Conservation (phyloP, 1,140 invertebrate species). For the Solenopsis invicta region DNA sequence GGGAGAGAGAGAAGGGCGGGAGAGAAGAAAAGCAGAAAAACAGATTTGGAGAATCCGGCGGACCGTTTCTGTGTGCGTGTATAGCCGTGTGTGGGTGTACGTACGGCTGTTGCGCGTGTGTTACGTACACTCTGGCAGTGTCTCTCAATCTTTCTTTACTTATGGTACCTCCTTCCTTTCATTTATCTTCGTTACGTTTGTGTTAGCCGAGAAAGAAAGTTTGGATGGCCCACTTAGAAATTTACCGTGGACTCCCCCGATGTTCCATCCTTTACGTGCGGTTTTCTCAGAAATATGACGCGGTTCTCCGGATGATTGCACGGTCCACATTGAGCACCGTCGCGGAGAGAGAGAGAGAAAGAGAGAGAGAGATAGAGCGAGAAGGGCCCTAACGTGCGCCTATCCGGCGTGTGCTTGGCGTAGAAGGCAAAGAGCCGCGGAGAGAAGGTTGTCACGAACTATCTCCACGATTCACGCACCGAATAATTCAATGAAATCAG, state of each 20-base stretch:
- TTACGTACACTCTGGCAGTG: slow-evolving; percentile 20
- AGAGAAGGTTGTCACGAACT: slow-evolving; percentile 69
- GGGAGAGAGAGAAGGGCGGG: slow-evolving; percentile 8
- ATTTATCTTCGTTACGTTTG: slow-evolving; percentile 4
- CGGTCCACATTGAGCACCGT: slow-evolving; percentile 16
- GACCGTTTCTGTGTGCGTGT: slow-evolving; percentile 44
- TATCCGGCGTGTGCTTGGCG: slow-evolving; percentile 32
- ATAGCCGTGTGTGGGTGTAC: neutral
- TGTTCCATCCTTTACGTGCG: neutral
- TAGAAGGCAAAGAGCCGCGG: slow-evolving; percentile 38
- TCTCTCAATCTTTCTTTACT: slow-evolving; percentile 15
- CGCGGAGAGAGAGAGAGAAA: neutral
- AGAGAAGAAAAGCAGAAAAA: slow-evolving; percentile 60
- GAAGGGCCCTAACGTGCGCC: slow-evolving; percentile 2
- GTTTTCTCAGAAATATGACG: slow-evolving; percentile 16
- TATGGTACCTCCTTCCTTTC: neutral
- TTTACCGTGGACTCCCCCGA: neutral
- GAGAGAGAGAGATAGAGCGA: neutral
- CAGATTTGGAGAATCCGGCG: slow-evolving; percentile 63
- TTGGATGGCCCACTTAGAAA: slow-evolving; percentile 32
- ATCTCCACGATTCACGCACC: slow-evolving; percentile 70
- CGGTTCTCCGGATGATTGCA: neutral
- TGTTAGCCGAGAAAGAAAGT: slow-evolving; percentile 16
- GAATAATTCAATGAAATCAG: slow-evolving; percentile 76
- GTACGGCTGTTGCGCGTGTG: neutral